Percentiles rank a stretch among this genome's conserved stretches.
Evolutionary conservation across 2,113 vertebrate genomes (phyloP).

Genomic region (Taurulus bubalis): DNA sequence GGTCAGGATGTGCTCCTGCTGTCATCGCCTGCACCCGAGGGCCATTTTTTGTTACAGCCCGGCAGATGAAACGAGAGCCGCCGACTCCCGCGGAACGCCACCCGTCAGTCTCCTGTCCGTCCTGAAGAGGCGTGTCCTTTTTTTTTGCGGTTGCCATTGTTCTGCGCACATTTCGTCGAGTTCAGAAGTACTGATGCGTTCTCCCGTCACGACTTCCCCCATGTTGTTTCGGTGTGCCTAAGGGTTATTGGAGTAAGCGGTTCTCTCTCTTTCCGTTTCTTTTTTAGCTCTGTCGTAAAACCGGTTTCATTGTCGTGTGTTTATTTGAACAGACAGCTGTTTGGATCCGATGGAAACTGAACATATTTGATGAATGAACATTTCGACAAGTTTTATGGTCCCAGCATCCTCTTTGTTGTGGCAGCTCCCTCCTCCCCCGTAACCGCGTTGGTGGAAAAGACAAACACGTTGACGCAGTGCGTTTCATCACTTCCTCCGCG

Average conservation of each 20-base stretch:
- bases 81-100: conserved; percentile 34
- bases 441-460: conserved; percentile 35
- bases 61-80: conserved; percentile 54
- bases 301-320: background rate
- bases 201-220: background rate
- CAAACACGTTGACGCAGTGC: conserved; percentile 33
- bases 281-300: conserved; percentile 23
- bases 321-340: conserved; percentile 25
- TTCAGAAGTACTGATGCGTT: background rate
- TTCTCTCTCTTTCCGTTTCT: conserved; percentile 1
- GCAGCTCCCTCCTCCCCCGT: background rate
- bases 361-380: conserved; percentile 8
- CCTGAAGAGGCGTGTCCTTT: background rate
- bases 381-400: background rate
- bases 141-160: conserved; percentile 18
- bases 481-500: conserved; percentile 48
- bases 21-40: conserved; percentile 33
- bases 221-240: conserved; percentile 8
- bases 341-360: conserved; percentile 15
- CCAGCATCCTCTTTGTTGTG: conserved; percentile 11
- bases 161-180: background rate
- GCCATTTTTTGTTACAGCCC: conserved; percentile 48
- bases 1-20: conserved; percentile 46
- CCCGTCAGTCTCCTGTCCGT: conserved; percentile 45
- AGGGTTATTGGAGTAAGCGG: background rate